These are phyloP conservation scores for Sinotaia quadrata DNA, from an alignment of 2,888 invertebrate genomes.

Conservation along the genomic window DNA sequence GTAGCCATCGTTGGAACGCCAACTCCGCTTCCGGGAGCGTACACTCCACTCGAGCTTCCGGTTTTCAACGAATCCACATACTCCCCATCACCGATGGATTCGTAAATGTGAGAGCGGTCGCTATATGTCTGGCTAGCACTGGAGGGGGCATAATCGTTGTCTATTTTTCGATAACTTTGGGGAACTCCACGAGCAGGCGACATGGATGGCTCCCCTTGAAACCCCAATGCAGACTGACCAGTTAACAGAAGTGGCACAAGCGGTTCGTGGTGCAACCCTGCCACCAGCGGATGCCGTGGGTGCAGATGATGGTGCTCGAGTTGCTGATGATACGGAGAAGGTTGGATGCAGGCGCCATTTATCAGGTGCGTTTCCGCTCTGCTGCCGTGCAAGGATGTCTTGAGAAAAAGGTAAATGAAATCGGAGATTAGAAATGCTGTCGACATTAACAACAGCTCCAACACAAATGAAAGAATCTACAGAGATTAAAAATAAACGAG, in stretches of 20 bases:
- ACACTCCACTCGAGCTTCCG: neutral
- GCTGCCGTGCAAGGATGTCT: constrained; percentile 39
- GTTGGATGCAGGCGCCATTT: constrained; percentile 20
- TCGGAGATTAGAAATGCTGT: neutral
- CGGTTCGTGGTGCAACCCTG: neutral
- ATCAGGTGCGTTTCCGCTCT: constrained; percentile 35
- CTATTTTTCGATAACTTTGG: constrained; percentile 31
- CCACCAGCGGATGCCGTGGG: constrained; percentile 4
- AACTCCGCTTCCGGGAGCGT: neutral
- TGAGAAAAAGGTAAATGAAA: constrained; percentile 2
- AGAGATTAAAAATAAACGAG: no score
- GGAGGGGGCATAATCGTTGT: constrained; percentile 37
- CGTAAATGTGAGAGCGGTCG: constrained; percentile 44
- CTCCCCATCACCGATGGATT: constrained; percentile 39
- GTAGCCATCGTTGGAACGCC: neutral
- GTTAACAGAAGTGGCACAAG: constrained; percentile 24
- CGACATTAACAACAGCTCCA: no score
- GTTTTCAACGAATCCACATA: neutral
- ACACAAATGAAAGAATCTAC: no score
- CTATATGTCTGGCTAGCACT: constrained; percentile 41
- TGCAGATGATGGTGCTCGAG: constrained; percentile 24
- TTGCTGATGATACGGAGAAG: constrained; percentile 22
- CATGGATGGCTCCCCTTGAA: constrained; percentile 9
- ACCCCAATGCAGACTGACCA: neutral
- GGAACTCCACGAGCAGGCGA: constrained; percentile 8